Evolutionary conservation across 2,888 invertebrate genomes (phyloP), one percentile per base, ranked within the genome.

Genomic region (Nowickia ferox): DNA sequence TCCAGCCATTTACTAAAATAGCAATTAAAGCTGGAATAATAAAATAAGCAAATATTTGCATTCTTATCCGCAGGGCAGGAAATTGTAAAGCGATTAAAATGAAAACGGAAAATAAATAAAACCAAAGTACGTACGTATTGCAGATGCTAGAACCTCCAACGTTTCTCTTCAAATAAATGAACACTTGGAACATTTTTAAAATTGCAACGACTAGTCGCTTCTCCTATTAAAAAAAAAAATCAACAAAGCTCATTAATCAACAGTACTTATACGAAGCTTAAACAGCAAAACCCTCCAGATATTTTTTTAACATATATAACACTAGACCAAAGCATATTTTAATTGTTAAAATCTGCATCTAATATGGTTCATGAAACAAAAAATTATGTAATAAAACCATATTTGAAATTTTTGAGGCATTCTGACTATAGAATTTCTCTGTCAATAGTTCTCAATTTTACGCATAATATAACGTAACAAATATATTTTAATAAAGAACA

Each of bases 21-120:
- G 38, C 38, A 51, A 68, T 68, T 66, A 38, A 57, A 38, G 66
- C 15, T 9, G 11, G 3, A 46, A 22, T 59, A 68, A 77, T 75
- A 71, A 84, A 84, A 69, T 79, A 42, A 69, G 48, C 66, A 72
- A 72, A 81, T 61, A 75, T 71, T 76, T 84, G 72, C 66, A 76
- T 61, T 76, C 57, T 59, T 66, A 75, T 68, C 84, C 84, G 19
- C 59, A 81, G 72, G 84, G 80, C 72, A 84, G 61, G 76, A 81
- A 76, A 80, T 72, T 84, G 71, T 76, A 66, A 80, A 79, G 72
- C 66, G 77, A 68, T 77, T 72, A 42, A 74, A 78, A 79, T 63
- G 15, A 79, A 84, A 38, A 53, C 46, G 71, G 59, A 71, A 40
- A 51, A 63, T n/a, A 65, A 66, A 57, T 4, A 48, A 59, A 48